Percentiles rank a stretch among this genome's conserved stretches.
Evolutionary conservation across 2,113 vertebrate species (phyloP).

Genomic region (Sialia sialis): DNA sequence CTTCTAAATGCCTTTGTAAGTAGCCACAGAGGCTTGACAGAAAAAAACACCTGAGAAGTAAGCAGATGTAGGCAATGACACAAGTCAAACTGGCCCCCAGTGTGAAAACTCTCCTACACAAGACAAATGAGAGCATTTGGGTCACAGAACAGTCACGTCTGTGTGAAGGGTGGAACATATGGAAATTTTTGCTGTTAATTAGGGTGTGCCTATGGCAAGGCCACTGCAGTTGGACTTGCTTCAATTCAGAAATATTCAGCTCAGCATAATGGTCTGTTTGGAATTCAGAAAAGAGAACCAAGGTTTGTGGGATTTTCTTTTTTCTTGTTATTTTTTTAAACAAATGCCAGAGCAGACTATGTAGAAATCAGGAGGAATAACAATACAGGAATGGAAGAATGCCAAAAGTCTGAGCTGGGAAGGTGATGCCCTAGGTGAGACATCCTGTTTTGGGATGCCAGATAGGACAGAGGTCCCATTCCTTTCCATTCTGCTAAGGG

Average conservation of each 20-base stretch:
- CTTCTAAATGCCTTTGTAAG: slow-evolving; percentile 5
- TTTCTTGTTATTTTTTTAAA: not conserved
- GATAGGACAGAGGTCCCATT: not conserved
- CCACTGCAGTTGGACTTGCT: not conserved
- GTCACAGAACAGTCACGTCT: slow-evolving; percentile 10
- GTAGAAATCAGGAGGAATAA: not conserved
- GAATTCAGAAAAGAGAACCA: not conserved
- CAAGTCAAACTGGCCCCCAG: not conserved
- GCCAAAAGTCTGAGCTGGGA: not conserved
- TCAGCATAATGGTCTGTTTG: slow-evolving; percentile 11
- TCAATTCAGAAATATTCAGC: slow-evolving; percentile 7
- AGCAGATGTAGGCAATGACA: not conserved
- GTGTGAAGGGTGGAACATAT: slow-evolving; percentile 25
- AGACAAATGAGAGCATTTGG: slow-evolving; percentile 17
- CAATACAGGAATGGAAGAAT: not conserved
- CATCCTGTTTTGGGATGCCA: not conserved
- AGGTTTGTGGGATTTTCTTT: not conserved
- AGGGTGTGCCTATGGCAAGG: slow-evolving; percentile 18
- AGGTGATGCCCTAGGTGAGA: not conserved
- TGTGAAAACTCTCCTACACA: not conserved
- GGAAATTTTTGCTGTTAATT: slow-evolving; percentile 40
- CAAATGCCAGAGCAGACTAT: not conserved
- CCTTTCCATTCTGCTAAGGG: not conserved
- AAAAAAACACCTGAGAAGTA: not conserved
- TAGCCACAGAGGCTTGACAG: not conserved